Percentiles rank a stretch among this genome's conserved stretches.
phyloP scores from a whole-genome alignment of 2,888 invertebrate genomes.

The Ectemnius cavifrons region DNA sequence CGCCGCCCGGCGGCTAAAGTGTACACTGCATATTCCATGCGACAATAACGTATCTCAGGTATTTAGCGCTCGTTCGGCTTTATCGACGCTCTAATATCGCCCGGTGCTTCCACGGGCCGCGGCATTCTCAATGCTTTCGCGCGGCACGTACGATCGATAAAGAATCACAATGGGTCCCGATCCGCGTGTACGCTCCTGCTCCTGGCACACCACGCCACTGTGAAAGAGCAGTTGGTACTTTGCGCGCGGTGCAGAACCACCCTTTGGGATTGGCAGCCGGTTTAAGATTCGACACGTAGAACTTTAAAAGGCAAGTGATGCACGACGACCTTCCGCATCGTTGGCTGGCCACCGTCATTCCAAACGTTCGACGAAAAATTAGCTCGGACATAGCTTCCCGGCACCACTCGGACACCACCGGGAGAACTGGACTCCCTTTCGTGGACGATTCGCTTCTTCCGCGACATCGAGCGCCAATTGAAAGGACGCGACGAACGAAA shows the following conservation, averaged over 20 bases:
- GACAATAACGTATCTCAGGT: background rate
- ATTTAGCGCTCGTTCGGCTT: constrained; percentile 5
- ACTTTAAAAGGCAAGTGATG: constrained; percentile 14
- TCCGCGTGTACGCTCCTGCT: background rate
- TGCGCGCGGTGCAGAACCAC: background rate
- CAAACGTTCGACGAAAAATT: constrained; percentile 26
- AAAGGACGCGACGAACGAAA: constrained; percentile 30
- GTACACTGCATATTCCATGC: background rate
- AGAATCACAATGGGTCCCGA: constrained; percentile 10
- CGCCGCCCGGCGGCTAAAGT: too few species aligned
- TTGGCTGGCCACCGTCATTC: background rate
- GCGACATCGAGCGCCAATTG: constrained; percentile 32
- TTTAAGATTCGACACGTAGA: constrained; percentile 14
- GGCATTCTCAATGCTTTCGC: background rate
- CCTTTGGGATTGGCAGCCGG: constrained; percentile 8
- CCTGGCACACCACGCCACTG: background rate
- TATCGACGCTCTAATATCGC: constrained; percentile 3
- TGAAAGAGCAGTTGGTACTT: constrained; percentile 6
- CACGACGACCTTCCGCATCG: background rate
- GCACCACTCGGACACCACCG: too few species aligned
- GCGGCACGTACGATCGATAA: background rate
- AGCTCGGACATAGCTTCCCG: background rate
- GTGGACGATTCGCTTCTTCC: constrained; percentile 30
- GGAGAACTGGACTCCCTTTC: constrained; percentile 17
- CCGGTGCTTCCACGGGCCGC: background rate